These are phyloP conservation scores for Austrofundulus limnaeus DNA, from an alignment of 2,113 vertebrate genomes.

Conservation along the genomic window DNA sequence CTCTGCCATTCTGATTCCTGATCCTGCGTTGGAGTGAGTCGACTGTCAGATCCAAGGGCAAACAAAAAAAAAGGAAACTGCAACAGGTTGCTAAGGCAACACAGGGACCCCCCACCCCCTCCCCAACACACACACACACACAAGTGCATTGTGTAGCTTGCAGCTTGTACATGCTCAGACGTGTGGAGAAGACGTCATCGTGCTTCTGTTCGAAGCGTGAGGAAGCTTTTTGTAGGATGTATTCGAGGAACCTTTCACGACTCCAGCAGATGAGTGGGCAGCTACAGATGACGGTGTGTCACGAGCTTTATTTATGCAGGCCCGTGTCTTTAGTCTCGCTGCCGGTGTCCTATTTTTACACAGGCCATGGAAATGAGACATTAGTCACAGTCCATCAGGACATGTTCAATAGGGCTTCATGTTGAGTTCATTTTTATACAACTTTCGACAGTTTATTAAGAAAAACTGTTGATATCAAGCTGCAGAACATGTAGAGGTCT, in stretches of 20 bases:
- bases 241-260: slow-evolving; percentile 65
- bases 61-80: slow-evolving; percentile 62
- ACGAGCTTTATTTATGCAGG: slow-evolving; percentile 46
- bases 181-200: slow-evolving; percentile 40
- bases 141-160: slow-evolving; percentile 46
- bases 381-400: slow-evolving; percentile 3
- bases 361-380: slow-evolving; percentile 21
- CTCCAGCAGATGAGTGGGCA: slow-evolving; percentile 51
- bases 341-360: slow-evolving; percentile 49
- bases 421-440: neutral
- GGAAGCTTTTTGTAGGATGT: slow-evolving; percentile 31
- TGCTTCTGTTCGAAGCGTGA: slow-evolving; percentile 37
- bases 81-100: slow-evolving; percentile 73
- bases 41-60: slow-evolving; percentile 56
- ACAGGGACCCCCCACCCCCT: slow-evolving; percentile 1
- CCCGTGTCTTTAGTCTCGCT: slow-evolving; percentile 31
- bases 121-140: slow-evolving; percentile 10
- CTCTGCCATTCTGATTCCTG: slow-evolving; percentile 55
- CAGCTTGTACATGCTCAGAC: slow-evolving; percentile 29
- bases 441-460: neutral
- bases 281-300: slow-evolving; percentile 38
- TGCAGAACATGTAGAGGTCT: neutral
- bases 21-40: slow-evolving; percentile 59
- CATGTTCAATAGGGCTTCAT: neutral
- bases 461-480: slow-evolving; percentile 4